Evolutionary conservation across 1,140 invertebrate genomes (phyloP).

Genomic region (Polypedilum pembai): DNA sequence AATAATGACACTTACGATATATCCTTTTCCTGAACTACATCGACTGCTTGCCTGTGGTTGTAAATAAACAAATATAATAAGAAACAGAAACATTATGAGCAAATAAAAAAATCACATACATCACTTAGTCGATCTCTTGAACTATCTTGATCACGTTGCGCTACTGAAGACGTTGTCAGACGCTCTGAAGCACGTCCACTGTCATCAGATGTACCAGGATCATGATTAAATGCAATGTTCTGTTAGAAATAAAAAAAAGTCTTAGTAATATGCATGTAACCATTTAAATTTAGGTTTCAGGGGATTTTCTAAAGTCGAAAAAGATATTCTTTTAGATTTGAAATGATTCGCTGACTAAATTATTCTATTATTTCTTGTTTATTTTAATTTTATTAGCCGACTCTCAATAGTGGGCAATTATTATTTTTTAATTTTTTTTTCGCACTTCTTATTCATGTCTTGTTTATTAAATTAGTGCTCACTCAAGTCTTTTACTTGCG

Average conservation of each 20-base stretch:
- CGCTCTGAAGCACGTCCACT: conserved; percentile 67
- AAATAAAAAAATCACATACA: conserved; percentile 49
- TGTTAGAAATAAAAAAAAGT: not conserved
- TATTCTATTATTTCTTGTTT: no score
- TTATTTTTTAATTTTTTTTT: not conserved
- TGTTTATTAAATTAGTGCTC: not conserved
- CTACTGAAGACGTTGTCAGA: conserved; percentile 62
- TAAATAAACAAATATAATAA: not conserved
- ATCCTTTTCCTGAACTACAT: conserved; percentile 80
- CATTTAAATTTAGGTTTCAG: no score
- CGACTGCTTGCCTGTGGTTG: conserved; percentile 63
- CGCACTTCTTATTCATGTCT: not conserved
- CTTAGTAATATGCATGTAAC: no score
- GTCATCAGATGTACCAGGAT: conserved; percentile 69
- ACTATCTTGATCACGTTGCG: conserved; percentile 64
- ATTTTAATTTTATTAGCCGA: no score
- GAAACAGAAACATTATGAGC: not conserved
- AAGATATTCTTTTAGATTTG: no score
- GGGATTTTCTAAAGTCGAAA: no score
- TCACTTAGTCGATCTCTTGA: conserved; percentile 71
- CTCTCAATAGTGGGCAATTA: not conserved
- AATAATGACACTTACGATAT: conserved; percentile 67
- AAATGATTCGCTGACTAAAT: no score
- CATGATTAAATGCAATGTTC: conserved; percentile 53
- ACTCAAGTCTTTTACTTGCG: no score